A percentile compares a stretch with the other conserved stretches of the same genome.
These are phyloP conservation scores for Saccostrea cuccullata DNA, from an alignment of 1,140 invertebrate genomes.

Conservation along the genomic window DNA sequence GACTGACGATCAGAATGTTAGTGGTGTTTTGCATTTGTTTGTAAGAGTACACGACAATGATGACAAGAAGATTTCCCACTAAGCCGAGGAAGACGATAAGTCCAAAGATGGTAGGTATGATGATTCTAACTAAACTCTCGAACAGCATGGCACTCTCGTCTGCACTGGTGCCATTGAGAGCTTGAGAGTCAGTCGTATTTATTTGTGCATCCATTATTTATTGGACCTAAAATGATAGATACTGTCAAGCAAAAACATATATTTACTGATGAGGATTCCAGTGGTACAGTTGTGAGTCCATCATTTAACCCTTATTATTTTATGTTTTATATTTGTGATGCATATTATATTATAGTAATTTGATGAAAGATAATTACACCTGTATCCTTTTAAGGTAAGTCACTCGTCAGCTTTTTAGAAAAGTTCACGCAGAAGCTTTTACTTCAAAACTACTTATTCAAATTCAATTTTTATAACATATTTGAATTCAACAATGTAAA, in stretches of 20 bases:
- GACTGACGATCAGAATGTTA: conserved; percentile 92
- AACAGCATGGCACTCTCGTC: conserved; percentile 31
- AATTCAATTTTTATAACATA: too few species aligned
- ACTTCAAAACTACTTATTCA: too few species aligned
- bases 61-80: conserved; percentile 92
- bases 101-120: conserved; percentile 91
- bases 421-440: too few species aligned
- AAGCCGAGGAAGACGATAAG: conserved; percentile 92
- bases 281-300: neutral
- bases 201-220: neutral
- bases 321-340: too few species aligned
- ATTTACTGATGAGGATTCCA: neutral
- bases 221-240: neutral
- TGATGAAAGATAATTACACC: too few species aligned
- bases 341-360: too few species aligned
- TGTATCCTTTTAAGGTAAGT: too few species aligned
- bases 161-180: neutral
- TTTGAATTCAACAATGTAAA: too few species aligned
- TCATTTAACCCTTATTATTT: neutral
- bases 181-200: neutral
- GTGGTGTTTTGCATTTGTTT: conserved; percentile 95
- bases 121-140: conserved; percentile 60
- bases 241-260: neutral
- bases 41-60: conserved; percentile 90
- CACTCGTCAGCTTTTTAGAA: too few species aligned